Evolutionary conservation across 2,888 invertebrate genomes (phyloP).

Genomic region (Thereva nobilitata): DNA sequence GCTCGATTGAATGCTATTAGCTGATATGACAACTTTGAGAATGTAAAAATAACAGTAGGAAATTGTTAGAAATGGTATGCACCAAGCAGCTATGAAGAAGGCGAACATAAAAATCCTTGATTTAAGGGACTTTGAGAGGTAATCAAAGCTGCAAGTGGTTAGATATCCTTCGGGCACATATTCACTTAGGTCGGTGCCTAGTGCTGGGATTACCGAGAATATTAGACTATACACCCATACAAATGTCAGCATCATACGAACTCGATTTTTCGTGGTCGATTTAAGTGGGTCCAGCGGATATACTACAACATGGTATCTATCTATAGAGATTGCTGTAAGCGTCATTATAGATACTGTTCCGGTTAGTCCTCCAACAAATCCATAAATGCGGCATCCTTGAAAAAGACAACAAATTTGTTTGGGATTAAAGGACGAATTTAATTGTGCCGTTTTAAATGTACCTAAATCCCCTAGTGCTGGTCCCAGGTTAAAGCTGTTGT

Average conservation of each 20-base stretch:
- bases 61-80: conserved; percentile 72
- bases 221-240: conserved; percentile 75
- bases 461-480: conserved; percentile 74
- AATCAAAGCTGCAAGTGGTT: conserved; percentile 85
- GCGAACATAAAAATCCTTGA: conserved; percentile 72
- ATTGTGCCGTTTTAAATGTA: conserved; percentile 51
- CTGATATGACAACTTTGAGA: conserved; percentile 66
- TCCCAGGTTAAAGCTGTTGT: conserved; percentile 73
- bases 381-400: conserved; percentile 81
- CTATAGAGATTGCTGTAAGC: conserved; percentile 77
- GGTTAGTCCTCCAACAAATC: conserved; percentile 78
- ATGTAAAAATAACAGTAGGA: conserved; percentile 75
- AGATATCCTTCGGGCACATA: conserved; percentile 85
- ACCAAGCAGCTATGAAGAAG: conserved; percentile 77
- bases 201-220: conserved; percentile 72
- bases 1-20: conserved; percentile 62
- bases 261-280: conserved; percentile 65
- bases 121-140: conserved; percentile 67
- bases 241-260: conserved; percentile 64
- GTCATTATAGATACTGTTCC: conserved; percentile 82
- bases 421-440: conserved; percentile 26
- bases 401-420: no score
- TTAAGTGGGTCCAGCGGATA: conserved; percentile 73
- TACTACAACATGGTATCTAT: conserved; percentile 81
- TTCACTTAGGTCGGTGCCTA: conserved; percentile 69